Evolutionary conservation across 2,797 vertebrate species (phyloP), one percentile per base, ranked within the genome.

Genomic region (Argentina silus): DNA sequence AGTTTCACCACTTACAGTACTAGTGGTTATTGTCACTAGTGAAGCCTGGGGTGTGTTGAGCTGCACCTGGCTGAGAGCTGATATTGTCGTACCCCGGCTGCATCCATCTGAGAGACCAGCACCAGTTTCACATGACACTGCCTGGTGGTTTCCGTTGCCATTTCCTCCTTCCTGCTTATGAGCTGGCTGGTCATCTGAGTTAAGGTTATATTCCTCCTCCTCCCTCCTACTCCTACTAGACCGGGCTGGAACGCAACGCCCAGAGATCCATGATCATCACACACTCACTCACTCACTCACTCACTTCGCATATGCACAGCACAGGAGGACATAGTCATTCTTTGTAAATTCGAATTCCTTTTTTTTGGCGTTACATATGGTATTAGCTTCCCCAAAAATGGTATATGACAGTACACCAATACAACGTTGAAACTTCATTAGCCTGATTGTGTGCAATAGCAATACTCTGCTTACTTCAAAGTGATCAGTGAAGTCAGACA

Each of bases 101-200:
- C 85, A 53, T n/a, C 50, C 43, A 76, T 91, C 88, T 80, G 87
- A 92, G 89, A 86, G 86, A 87, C 87, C 91, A 90, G 89, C 91
- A 82, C 84, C 88, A 91, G 91, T 94, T 93, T 96, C 93, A 91
- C 90, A 92, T 95, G 93, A 94, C 93, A 93, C 94, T 91, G 89
- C 92, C 93, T 95, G 93, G 92, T 94, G 94, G 93, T 94, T 95
- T 95, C 90, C 88, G 95, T 97, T 95, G 94, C 94, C 93, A 90
- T 93, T 97, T 96, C 95, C 95, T 96, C 92, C 93, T 95, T 92
- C 93, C 93, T 94, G 92, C 91, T 94, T 93, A 90, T 78, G 87
- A 92, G 93, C 91, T 83, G 88, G 90, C 87, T 91, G 89, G 93
- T 94, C 94, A 95, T 89, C 90, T 93, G 93, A 96, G 94, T 95